phyloP scores from a whole-genome alignment of 2,797 vertebrate species.

The Myotis vivesi region DNA sequence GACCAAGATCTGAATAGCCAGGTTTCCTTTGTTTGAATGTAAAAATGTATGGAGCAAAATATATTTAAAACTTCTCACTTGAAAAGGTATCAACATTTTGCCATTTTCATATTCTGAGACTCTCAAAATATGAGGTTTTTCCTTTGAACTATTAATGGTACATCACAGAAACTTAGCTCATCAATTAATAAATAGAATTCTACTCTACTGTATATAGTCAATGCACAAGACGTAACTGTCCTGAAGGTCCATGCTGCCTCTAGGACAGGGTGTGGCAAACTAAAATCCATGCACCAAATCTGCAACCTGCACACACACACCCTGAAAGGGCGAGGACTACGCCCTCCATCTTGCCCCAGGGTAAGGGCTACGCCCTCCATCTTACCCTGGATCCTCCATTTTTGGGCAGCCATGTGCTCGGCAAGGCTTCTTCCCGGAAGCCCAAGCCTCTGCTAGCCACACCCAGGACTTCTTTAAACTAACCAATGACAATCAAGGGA shows the following conservation, averaged over 20 bases:
- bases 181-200: neutral
- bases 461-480: no score
- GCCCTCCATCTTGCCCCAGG: no score
- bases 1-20: neutral
- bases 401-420: no score
- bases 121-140: slow-evolving; percentile 30
- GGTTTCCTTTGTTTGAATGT: slow-evolving; percentile 43
- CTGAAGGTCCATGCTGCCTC: neutral
- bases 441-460: no score
- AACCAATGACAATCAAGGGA: no score
- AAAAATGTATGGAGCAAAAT: neutral
- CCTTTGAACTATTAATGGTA: neutral
- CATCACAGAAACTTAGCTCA: neutral
- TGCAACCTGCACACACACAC: neutral
- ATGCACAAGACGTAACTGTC: neutral
- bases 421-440: no score
- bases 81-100: neutral
- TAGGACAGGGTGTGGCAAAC: neutral
- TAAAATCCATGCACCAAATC: neutral
- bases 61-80: slow-evolving; percentile 20
- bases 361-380: no score
- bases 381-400: no score
- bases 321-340: no score
- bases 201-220: neutral
- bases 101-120: slow-evolving; percentile 8